These are phyloP conservation scores for Eumaeus atala DNA, from an alignment of 1,140 invertebrate species.

Conservation along the genomic window DNA sequence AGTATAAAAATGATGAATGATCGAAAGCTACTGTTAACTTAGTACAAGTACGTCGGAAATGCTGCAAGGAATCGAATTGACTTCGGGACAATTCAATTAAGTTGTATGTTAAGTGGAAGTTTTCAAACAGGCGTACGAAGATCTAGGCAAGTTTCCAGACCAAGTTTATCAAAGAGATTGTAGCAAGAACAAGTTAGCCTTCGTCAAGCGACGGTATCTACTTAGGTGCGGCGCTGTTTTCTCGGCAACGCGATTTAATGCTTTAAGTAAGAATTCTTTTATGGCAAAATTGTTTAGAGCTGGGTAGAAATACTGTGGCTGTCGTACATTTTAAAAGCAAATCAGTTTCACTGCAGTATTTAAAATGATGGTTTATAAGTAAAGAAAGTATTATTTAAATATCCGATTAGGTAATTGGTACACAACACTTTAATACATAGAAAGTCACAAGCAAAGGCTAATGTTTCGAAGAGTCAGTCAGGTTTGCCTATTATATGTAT, in stretches of 20 bases:
- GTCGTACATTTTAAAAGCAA: too few relatives aligned
- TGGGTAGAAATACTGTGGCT: too few relatives aligned
- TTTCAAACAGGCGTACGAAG: conserved; percentile 53
- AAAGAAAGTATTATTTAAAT: too few relatives aligned
- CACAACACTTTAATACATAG: too few relatives aligned
- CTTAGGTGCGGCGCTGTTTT: conserved; percentile 31
- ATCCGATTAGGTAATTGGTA: too few relatives aligned
- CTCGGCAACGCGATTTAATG: conserved; percentile 18
- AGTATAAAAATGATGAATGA: too few relatives aligned
- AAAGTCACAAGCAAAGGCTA: too few relatives aligned
- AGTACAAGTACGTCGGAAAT: conserved; percentile 4
- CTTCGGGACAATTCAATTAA: conserved; percentile 68
- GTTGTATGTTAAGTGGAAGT: conserved; percentile 59
- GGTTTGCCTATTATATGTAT: too few relatives aligned
- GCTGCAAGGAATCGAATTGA: conserved; percentile 53
- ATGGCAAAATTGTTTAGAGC: not conserved
- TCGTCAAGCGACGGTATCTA: conserved; percentile 34
- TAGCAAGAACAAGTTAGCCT: conserved; percentile 55
- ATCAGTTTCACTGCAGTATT: too few relatives aligned
- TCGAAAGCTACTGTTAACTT: too few relatives aligned
- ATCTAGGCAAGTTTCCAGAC: conserved; percentile 40
- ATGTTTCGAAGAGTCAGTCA: too few relatives aligned
- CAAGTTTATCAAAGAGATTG: conserved; percentile 70
- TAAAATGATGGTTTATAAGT: too few relatives aligned
- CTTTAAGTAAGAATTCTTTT: conserved; percentile 2